These are phyloP conservation scores for Mormyrops boulengeri DNA, from an alignment of 2,797 vertebrate species.

Conservation along the genomic window DNA sequence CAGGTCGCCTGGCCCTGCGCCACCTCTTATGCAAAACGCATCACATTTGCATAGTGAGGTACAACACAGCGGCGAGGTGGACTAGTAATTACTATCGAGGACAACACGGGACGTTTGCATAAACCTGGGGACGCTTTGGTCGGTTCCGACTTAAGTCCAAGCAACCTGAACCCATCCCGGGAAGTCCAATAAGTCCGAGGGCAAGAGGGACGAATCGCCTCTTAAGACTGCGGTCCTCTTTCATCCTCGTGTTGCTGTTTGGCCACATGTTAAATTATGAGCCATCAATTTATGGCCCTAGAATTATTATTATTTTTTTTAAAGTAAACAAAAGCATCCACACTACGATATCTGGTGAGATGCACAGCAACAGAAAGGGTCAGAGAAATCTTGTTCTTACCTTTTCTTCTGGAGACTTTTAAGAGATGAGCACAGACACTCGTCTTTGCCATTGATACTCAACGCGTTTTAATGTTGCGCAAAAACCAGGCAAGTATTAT, in stretches of 20 bases:
- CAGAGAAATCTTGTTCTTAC: not conserved
- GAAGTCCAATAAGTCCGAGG: not conserved
- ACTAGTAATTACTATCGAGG: constrained; percentile 20
- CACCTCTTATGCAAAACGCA: constrained; percentile 12
- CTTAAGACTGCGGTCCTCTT: not conserved
- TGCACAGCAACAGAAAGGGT: not conserved
- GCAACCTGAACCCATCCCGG: not conserved
- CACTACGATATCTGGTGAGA: not conserved
- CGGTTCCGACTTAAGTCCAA: not conserved
- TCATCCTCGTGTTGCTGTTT: not conserved
- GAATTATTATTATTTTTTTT: no score
- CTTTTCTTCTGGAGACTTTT: not conserved
- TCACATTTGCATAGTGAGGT: constrained; percentile 20
- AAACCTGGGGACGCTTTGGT: not conserved
- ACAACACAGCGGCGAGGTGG: constrained; percentile 3
- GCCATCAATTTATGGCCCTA: not conserved
- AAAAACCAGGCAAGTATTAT: not conserved
- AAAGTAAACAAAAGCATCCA: not conserved
- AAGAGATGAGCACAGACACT: not conserved
- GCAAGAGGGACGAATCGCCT: not conserved
- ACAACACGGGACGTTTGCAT: constrained; percentile 19
- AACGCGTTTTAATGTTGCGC: not conserved
- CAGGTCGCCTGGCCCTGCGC: not conserved
- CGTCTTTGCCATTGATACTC: not conserved
- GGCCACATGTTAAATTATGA: not conserved